These are phyloP conservation scores for Araneus ventricosus DNA, from an alignment of 1,140 invertebrate species.

Conservation along the genomic window DNA sequence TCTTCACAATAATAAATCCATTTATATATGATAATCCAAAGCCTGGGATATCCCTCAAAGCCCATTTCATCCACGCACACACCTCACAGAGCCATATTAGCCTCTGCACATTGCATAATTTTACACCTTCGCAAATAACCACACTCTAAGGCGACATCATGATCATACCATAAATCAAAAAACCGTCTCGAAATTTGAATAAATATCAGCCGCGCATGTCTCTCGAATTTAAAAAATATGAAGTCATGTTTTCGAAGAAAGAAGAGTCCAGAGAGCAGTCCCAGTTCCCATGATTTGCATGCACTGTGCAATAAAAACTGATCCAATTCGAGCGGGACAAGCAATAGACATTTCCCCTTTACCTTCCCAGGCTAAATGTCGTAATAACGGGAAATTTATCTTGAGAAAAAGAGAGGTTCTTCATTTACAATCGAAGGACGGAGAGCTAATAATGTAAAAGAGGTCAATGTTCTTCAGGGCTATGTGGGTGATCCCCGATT, in stretches of 20 bases:
- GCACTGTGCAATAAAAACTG: neutral
- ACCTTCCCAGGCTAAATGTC: slow-evolving; percentile 5
- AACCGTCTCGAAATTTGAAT: neutral
- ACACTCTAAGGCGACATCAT: neutral
- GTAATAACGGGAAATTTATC: slow-evolving; percentile 16
- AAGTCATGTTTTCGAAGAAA: no score
- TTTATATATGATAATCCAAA: no score
- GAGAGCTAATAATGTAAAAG: neutral
- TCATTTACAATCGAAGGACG: slow-evolving; percentile 25
- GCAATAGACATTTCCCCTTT: neutral
- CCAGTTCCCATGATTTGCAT: slow-evolving; percentile 60
- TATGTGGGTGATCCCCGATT: slow-evolving; percentile 1
- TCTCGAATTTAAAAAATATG: neutral
- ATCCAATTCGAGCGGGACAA: slow-evolving; percentile 40
- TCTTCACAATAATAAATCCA: no score
- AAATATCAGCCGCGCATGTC: neutral
- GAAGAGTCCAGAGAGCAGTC: neutral
- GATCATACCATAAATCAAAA: neutral
- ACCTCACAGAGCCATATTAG: no score
- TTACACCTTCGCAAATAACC: neutral
- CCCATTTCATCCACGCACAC: no score
- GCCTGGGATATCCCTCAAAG: no score
- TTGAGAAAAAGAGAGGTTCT: neutral
- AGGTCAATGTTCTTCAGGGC: slow-evolving; percentile 10
- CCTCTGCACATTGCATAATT: no score